Conservation (phyloP, 2,797 vertebrate genomes). For the Characodon lateralis region DNA sequence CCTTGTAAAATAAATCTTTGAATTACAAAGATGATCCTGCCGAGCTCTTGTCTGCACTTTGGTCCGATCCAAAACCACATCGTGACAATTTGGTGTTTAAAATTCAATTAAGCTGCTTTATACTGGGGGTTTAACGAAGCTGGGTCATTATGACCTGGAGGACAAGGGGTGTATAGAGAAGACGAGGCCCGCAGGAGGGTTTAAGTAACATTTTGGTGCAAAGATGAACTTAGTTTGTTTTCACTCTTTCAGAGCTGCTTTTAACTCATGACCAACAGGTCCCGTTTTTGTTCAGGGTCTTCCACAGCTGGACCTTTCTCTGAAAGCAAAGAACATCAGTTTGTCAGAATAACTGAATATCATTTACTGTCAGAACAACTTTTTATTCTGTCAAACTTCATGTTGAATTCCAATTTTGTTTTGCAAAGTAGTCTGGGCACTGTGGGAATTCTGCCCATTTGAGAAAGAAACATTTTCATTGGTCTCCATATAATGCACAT, state of each 20-base stretch:
- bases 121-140: too few species aligned
- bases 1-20: too few species aligned
- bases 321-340: neutral
- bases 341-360: neutral
- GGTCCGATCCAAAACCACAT: too few species aligned
- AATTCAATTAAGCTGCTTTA: too few species aligned
- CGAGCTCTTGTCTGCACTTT: too few species aligned
- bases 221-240: neutral
- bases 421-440: neutral
- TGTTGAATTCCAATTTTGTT: neutral
- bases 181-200: neutral
- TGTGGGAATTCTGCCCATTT: neutral
- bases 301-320: neutral
- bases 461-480: neutral
- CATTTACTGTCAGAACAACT: neutral
- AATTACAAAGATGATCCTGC: too few species aligned
- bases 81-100: too few species aligned
- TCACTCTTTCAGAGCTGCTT: neutral
- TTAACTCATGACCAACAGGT: neutral
- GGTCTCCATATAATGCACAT: neutral
- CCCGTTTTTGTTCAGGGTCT: neutral
- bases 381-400: neutral
- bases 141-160: too few species aligned
- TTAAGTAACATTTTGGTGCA: neutral
- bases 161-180: too few species aligned